A percentile compares a stretch with the other conserved stretches of the same genome.
Evolutionary conservation across 2,888 invertebrate genomes (phyloP).

Genomic region (Hyposoter dolosus): DNA sequence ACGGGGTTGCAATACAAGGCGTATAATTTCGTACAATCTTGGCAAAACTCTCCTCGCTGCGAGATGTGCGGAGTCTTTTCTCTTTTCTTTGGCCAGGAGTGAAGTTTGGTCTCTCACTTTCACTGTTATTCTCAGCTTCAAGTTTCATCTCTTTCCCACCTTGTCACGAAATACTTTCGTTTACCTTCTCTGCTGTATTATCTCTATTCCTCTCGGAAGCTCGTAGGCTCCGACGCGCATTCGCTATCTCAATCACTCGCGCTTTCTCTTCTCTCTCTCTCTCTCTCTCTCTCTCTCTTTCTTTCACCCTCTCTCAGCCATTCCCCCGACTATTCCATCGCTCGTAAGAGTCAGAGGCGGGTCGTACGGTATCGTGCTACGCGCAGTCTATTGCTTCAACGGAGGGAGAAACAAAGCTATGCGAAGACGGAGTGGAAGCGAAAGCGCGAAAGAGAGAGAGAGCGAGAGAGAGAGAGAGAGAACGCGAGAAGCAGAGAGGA

Average conservation of each 20-base stretch:
- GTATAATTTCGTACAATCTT: conserved; percentile 82
- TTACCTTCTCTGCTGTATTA: conserved; percentile 14
- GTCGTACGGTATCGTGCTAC: conserved; percentile 47
- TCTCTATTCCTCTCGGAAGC: conserved; percentile 29
- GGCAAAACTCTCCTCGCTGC: conserved; percentile 70
- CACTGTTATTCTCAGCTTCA: conserved; percentile 17
- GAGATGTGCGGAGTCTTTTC: conserved; percentile 49
- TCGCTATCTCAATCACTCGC: conserved; percentile 63
- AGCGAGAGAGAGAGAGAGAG: conserved; percentile 49
- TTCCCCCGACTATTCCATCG: conserved; percentile 26
- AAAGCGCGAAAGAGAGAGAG: conserved; percentile 61
- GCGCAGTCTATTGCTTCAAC: conserved; percentile 56
- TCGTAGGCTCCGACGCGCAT: conserved; percentile 51
- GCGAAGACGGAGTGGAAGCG: conserved; percentile 62
- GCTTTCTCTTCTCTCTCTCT: conserved; percentile 59
- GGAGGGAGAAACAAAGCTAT: conserved; percentile 66
- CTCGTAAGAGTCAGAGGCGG: conserved; percentile 29
- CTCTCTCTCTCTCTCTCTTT: conserved; percentile 60
- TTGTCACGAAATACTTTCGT: conserved; percentile 58
- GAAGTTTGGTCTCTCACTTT: conserved; percentile 40
- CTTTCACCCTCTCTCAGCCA: conserved; percentile 35
- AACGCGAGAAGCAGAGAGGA: conserved; percentile 11
- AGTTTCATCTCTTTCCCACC: conserved; percentile 46
- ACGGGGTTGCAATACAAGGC: conserved; percentile 77
- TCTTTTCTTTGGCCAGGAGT: conserved; percentile 13